These are phyloP conservation scores for Edolisoma coerulescens DNA, from an alignment of 2,113 vertebrate species.

Conservation along the genomic window DNA sequence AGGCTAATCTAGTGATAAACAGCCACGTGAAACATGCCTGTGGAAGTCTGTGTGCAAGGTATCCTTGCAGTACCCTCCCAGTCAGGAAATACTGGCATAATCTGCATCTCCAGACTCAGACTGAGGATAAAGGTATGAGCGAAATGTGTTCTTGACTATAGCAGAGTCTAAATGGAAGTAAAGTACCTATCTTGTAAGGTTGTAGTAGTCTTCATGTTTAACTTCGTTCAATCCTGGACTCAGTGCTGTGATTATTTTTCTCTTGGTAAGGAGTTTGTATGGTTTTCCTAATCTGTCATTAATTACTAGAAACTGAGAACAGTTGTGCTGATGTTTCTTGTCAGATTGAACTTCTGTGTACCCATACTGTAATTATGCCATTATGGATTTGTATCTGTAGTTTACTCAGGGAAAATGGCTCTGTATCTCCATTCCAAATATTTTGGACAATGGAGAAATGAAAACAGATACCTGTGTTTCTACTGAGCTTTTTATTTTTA, in stretches of 20 bases:
- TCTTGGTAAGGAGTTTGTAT: not conserved
- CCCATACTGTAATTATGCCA: not conserved
- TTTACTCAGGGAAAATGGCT: slow-evolving; percentile 50
- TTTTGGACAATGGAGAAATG: not conserved
- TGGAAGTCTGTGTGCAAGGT: not conserved
- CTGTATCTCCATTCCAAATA: slow-evolving; percentile 15
- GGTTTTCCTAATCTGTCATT: not conserved
- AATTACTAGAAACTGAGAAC: not conserved
- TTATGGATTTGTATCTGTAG: not conserved
- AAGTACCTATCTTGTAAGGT: not conserved
- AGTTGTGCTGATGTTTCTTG: not conserved
- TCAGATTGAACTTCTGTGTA: not conserved
- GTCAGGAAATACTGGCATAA: not conserved
- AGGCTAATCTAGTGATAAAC: not conserved
- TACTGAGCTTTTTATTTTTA: not conserved
- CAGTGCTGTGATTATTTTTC: not conserved
- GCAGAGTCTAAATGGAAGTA: not conserved
- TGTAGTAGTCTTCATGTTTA: not conserved
- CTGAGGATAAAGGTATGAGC: not conserved
- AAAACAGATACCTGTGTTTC: not conserved
- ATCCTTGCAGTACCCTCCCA: not conserved
- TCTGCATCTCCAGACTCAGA: not conserved
- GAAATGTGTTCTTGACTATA: not conserved
- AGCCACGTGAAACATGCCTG: not conserved
- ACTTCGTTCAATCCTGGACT: not conserved